Percentiles rank a stretch among this genome's conserved stretches.
These are phyloP conservation scores for Acleris literana DNA, from an alignment of 2,888 invertebrate genomes.

Conservation along the genomic window DNA sequence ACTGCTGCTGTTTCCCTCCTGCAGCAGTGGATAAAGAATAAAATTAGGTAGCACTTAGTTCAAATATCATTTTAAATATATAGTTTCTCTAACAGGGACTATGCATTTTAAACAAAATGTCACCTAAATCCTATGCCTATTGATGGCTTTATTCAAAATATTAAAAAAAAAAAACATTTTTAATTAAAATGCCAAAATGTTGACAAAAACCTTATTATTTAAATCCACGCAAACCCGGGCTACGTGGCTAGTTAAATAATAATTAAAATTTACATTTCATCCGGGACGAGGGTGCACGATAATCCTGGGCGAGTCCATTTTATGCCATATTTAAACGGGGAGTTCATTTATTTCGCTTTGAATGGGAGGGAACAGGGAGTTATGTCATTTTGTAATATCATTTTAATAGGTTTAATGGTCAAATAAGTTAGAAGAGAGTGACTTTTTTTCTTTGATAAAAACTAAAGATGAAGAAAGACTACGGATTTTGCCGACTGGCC, in stretches of 20 bases:
- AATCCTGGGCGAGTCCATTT: conserved; percentile 35
- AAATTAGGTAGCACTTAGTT: too few species aligned
- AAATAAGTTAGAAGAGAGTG: too few species aligned
- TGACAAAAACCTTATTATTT: conserved; percentile 25
- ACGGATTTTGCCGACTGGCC: too few species aligned
- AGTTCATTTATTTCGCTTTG: conserved; percentile 33
- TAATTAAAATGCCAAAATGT: background rate
- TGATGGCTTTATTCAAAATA: background rate
- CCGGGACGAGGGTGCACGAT: conserved; percentile 28
- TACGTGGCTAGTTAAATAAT: conserved; percentile 33
- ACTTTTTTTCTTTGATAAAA: too few species aligned
- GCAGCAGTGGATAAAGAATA: too few species aligned
- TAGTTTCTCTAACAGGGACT: too few species aligned
- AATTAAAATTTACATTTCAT: conserved; percentile 36
- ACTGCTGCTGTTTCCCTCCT: too few species aligned
- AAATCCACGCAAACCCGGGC: conserved; percentile 27
- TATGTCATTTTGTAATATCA: conserved; percentile 5
- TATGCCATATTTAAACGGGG: conserved; percentile 29
- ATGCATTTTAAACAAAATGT: background rate
- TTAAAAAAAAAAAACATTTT: background rate
- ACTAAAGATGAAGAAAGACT: too few species aligned
- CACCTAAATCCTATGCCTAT: background rate
- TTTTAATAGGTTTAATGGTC: background rate
- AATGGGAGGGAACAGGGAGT: conserved; percentile 5
- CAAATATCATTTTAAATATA: too few species aligned